phyloP scores from a whole-genome alignment of 2,113 vertebrate species.

The Aspidoscelis tigris region DNA sequence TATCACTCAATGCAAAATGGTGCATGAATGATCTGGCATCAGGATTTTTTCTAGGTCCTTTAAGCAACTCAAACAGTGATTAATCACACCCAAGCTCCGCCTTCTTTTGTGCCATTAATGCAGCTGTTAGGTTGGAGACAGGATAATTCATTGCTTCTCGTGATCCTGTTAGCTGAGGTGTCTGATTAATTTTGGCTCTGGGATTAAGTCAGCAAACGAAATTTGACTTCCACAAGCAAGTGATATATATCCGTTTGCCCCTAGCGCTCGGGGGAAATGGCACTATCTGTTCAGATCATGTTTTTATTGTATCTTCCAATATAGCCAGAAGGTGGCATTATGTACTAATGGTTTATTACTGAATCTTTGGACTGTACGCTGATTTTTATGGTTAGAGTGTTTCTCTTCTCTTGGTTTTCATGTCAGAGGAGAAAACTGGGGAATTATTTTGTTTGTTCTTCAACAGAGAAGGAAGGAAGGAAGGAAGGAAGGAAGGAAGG shows the following conservation, averaged over 20 bases:
- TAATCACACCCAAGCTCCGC: slow-evolving; percentile 70
- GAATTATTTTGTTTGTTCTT: slow-evolving; percentile 2
- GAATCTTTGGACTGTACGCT: background rate
- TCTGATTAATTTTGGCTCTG: slow-evolving; percentile 75
- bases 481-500: too few species aligned
- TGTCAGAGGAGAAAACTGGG: rapidly evolving
- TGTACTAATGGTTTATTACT: slow-evolving; percentile 55
- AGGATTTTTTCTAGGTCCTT: slow-evolving; percentile 72
- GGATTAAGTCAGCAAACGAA: slow-evolving; percentile 76
- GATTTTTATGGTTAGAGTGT: slow-evolving; percentile 9
- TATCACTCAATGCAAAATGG: slow-evolving; percentile 68
- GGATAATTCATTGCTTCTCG: slow-evolving; percentile 69
- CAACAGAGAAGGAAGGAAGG: background rate
- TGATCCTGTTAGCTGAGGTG: slow-evolving; percentile 71
- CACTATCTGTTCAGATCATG: slow-evolving; percentile 30
- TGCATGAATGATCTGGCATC: slow-evolving; percentile 69
- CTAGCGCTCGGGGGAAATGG: slow-evolving; percentile 34
- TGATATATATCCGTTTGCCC: slow-evolving; percentile 65
- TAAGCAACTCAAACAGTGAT: slow-evolving; percentile 74
- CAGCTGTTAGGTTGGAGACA: slow-evolving; percentile 65
- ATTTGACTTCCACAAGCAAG: slow-evolving; percentile 69
- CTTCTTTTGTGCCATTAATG: slow-evolving; percentile 66
- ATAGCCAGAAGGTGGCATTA: slow-evolving; percentile 70
- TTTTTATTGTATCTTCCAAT: slow-evolving; percentile 37
- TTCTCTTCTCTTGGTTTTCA: slow-evolving; percentile 34